phyloP scores from a whole-genome alignment of 37 sponge, comb jelly and placozoan species.

The Oopsacas minuta region DNA sequence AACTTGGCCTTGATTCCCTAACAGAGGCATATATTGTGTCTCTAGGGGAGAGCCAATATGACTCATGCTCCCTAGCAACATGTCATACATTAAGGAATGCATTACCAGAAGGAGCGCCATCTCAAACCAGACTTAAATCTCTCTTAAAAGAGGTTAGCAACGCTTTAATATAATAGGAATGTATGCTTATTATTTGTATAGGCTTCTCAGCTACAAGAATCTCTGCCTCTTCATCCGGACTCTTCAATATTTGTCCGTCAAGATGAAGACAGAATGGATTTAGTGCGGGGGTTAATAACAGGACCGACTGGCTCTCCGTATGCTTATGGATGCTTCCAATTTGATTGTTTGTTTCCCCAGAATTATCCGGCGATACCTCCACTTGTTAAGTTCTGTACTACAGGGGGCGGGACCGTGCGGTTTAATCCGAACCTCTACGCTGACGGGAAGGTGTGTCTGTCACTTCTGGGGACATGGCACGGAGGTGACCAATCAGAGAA shows the following conservation, averaged over 20 bases:
- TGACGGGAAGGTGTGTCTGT: slow-evolving; percentile 91
- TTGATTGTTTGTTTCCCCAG: slow-evolving; percentile 68
- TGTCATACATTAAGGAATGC: not conserved
- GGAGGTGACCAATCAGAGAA: slow-evolving; percentile 83
- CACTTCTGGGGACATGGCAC: slow-evolving; percentile 87
- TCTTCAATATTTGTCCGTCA: slow-evolving; percentile 63
- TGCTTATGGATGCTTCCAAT: slow-evolving; percentile 69
- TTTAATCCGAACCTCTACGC: slow-evolving; percentile 91
- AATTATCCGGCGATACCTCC: slow-evolving; percentile 67
- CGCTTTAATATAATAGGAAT: not conserved
- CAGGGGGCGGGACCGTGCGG: slow-evolving; percentile 72
- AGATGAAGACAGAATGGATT: slow-evolving; percentile 81
- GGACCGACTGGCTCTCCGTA: slow-evolving; percentile 83
- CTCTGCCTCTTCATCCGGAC: slow-evolving; percentile 59
- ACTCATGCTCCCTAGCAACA: slow-evolving; percentile 1
- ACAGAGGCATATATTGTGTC: slow-evolving; percentile 43
- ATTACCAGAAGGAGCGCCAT: not conserved
- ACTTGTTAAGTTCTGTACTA: slow-evolving; percentile 65
- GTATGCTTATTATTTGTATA: not conserved
- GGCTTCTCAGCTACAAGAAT: slow-evolving; percentile 34
- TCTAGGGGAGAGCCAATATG: slow-evolving; percentile 45
- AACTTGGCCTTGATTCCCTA: slow-evolving; percentile 20
- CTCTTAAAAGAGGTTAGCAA: slow-evolving; percentile 40
- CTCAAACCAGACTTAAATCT: slow-evolving; percentile 51
- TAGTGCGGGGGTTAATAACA: slow-evolving; percentile 68